Conservation (phyloP, 2,113 vertebrate genomes). For the Verasper variegatus region DNA sequence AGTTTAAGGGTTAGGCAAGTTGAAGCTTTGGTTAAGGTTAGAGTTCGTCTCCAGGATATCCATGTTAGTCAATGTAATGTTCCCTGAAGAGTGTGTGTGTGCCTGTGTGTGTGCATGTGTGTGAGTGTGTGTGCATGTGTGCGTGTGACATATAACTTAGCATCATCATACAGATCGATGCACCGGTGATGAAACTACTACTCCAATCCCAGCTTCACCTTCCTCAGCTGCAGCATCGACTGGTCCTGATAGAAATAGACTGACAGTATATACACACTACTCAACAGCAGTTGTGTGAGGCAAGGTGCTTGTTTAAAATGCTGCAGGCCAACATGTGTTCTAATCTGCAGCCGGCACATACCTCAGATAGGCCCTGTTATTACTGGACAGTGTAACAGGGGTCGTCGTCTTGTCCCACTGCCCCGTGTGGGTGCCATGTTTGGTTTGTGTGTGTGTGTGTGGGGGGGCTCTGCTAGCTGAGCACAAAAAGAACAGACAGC, state of each 20-base stretch:
- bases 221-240: slow-evolving; percentile 15
- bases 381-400: slow-evolving; percentile 1
- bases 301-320: neutral
- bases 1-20: too few species aligned
- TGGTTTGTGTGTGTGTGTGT: neutral
- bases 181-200: neutral
- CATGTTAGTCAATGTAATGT: too few species aligned
- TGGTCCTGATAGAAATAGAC: neutral
- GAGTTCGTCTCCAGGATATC: neutral
- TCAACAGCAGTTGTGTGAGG: slow-evolving; percentile 3
- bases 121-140: slow-evolving; percentile 36
- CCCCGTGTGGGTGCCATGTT: slow-evolving; percentile 4
- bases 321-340: slow-evolving; percentile 6
- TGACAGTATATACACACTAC: neutral
- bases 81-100: too few species aligned
- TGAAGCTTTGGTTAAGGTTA: neutral
- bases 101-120: neutral
- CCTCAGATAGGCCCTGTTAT: neutral
- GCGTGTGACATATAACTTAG: slow-evolving; percentile 19
- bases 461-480: neutral
- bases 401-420: slow-evolving; percentile 5
- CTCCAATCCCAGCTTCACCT: neutral
- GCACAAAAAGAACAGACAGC: slow-evolving; percentile 38
- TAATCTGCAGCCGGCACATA: slow-evolving; percentile 2
- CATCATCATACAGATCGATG: slow-evolving; percentile 3